Conservation (phyloP, 64 coral and sea anemone species). For the Montipora foliosa region DNA sequence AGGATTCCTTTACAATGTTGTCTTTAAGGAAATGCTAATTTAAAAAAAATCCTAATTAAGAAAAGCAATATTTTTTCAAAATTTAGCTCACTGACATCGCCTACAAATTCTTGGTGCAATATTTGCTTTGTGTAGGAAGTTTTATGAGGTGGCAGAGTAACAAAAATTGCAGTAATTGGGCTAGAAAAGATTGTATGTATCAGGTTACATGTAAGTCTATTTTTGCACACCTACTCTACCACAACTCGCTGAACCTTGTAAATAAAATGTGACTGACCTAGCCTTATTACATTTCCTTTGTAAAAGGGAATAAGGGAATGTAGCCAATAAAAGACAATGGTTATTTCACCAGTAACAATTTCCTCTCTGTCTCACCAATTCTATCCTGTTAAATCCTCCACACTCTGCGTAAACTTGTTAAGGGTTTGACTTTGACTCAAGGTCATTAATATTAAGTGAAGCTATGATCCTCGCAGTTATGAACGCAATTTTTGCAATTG, state of each 20-base stretch:
- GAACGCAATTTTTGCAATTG: too few relatives aligned
- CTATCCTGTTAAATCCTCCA: too few relatives aligned
- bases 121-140: background rate
- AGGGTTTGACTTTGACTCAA: too few relatives aligned
- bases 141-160: too few relatives aligned
- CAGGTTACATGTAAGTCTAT: background rate
- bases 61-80: background rate
- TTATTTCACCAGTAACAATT: too few relatives aligned
- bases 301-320: background rate
- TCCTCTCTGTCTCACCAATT: too few relatives aligned
- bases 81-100: background rate
- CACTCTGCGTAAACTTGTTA: too few relatives aligned
- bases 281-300: background rate
- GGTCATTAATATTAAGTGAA: too few relatives aligned
- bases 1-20: background rate
- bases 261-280: background rate
- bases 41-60: background rate
- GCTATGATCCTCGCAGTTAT: too few relatives aligned
- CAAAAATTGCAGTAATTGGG: too few relatives aligned
- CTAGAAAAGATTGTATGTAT: background rate
- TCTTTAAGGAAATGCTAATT: background rate
- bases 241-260: slow-evolving; percentile 15
- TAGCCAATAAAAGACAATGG: too few relatives aligned
- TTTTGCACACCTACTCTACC: background rate
- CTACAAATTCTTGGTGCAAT: background rate